phyloP scores from a whole-genome alignment of 35 echinoderm and acorn worm genomes.

The Heliocidaris erythrogramma region DNA sequence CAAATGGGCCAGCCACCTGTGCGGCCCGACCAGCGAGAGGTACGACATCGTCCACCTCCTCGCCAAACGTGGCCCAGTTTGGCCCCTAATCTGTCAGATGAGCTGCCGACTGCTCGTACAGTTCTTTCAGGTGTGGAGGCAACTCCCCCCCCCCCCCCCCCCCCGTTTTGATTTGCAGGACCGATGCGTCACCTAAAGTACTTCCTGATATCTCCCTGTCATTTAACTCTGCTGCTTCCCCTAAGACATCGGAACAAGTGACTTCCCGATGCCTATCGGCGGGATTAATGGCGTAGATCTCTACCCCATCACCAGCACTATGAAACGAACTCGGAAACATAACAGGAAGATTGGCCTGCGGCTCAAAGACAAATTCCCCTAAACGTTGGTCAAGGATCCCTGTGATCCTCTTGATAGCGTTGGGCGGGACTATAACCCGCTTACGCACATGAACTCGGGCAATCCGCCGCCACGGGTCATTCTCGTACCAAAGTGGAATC shows the following conservation, averaged over 20 bases:
- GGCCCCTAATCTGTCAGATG: not conserved
- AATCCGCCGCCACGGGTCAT: not conserved
- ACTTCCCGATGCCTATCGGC: conserved; percentile 7
- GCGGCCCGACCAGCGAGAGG: not conserved
- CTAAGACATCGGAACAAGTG: not conserved
- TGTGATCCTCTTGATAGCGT: not conserved
- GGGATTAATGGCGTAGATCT: not conserved
- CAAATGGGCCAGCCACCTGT: no score
- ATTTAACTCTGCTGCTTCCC: not conserved
- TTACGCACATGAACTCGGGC: conserved; percentile 30
- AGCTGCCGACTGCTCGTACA: not conserved
- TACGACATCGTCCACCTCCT: not conserved
- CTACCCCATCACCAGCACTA: not conserved
- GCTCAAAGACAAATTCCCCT: conserved; percentile 15
- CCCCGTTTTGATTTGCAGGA: not conserved
- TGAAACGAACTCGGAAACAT: conserved; percentile 38
- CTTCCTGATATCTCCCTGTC: not conserved
- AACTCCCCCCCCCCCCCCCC: not conserved
- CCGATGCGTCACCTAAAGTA: not conserved
- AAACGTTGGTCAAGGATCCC: not conserved
- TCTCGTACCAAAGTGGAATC: not conserved
- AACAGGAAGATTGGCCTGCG: not conserved
- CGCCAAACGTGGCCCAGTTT: no score
- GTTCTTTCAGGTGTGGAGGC: conserved; percentile 29
- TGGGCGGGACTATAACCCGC: conserved; percentile 41